phyloP scores from a whole-genome alignment of 2,797 vertebrate genomes.

The Cynodonichthys magdalenae region DNA sequence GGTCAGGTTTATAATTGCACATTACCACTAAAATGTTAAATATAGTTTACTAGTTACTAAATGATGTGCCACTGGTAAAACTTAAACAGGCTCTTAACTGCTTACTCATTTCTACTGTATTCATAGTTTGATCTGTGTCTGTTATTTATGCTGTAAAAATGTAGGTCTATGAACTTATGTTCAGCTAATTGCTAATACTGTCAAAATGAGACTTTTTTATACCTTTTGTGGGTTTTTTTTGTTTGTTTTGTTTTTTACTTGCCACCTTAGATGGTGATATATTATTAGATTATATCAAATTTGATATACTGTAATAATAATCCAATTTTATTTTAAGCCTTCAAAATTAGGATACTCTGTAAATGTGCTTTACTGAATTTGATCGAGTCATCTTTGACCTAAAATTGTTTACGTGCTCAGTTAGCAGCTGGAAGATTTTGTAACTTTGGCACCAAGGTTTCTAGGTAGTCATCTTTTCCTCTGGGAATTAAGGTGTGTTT shows the following conservation, averaged over 20 bases:
- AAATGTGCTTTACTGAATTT: slow-evolving; percentile 10
- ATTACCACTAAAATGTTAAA: neutral
- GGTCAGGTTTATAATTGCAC: slow-evolving; percentile 29
- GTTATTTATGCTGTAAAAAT: neutral
- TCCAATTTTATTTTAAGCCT: neutral
- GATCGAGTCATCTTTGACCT: slow-evolving; percentile 4
- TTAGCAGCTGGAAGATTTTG: slow-evolving; percentile 42
- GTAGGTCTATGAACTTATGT: neutral
- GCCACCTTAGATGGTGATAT: neutral
- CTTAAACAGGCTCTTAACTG: neutral
- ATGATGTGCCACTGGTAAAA: slow-evolving; percentile 32
- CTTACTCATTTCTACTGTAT: neutral
- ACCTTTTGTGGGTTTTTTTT: neutral
- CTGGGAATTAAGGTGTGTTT: slow-evolving; percentile 37
- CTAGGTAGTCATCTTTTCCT: slow-evolving; percentile 46
- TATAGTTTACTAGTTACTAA: slow-evolving; percentile 19
- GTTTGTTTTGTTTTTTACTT: neutral
- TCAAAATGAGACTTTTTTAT: neutral
- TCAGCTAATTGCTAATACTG: neutral
- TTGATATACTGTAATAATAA: no score
- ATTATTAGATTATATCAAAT: neutral
- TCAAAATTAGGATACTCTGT: neutral
- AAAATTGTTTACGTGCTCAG: slow-evolving; percentile 28
- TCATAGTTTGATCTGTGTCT: neutral
- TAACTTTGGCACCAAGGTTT: slow-evolving; percentile 38